phyloP scores from a whole-genome alignment of 2,113 vertebrate species.

The Chaetodon auriga region DNA sequence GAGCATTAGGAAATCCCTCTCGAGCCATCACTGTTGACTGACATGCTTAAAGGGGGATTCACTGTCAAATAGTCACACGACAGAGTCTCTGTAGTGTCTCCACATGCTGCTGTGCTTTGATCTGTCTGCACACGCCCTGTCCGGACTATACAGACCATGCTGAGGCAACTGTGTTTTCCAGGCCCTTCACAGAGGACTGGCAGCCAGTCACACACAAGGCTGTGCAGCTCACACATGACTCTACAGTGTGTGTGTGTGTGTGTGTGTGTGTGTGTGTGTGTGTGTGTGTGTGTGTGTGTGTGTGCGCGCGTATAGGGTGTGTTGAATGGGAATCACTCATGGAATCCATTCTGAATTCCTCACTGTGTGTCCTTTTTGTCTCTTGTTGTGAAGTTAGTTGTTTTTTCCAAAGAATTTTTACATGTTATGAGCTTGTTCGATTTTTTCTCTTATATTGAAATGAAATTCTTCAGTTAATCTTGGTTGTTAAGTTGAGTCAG shows the following conservation, averaged over 20 bases:
- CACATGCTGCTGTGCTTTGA: constrained; percentile 55
- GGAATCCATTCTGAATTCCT: constrained; percentile 7
- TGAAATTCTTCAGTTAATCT: constrained; percentile 8
- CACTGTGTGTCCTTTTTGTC: not conserved
- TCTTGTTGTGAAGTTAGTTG: not conserved
- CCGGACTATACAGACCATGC: constrained; percentile 77
- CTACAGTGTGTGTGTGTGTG: not conserved
- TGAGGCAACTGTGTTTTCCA: constrained; percentile 72
- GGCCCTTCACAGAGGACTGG: constrained; percentile 37
- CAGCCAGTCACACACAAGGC: constrained; percentile 70
- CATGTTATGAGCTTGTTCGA: not conserved
- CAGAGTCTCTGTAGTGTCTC: constrained; percentile 24
- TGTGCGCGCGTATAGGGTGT: not conserved
- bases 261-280: constrained; percentile 14
- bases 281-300: constrained; percentile 14
- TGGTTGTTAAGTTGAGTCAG: constrained; percentile 66
- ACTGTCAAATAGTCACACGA: constrained; percentile 34
- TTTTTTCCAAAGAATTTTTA: not conserved
- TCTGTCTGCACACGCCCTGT: constrained; percentile 78
- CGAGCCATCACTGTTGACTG: not conserved
- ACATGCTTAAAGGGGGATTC: constrained; percentile 5
- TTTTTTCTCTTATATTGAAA: constrained; percentile 10
- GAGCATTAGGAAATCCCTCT: constrained; percentile 23
- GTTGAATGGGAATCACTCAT: not conserved
- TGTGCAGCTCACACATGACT: constrained; percentile 68